Conservation (phyloP, 2,888 invertebrate species). For the Acrobasis consociella region DNA sequence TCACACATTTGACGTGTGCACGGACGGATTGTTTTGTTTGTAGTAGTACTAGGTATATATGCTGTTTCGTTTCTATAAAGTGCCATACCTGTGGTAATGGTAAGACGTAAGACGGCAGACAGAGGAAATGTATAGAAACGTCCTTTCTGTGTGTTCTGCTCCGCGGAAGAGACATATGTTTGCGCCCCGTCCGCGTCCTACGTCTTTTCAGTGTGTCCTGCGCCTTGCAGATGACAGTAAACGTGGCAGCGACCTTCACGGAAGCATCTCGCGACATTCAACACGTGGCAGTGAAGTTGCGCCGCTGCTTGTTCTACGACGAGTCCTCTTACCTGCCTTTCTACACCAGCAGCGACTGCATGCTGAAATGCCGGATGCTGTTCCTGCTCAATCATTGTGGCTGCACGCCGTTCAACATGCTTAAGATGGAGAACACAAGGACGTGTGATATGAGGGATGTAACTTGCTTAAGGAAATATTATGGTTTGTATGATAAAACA, state of each 20-base stretch:
- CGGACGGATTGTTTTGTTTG: too few relatives aligned
- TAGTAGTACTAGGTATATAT: too few relatives aligned
- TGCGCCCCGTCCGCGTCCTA: too few relatives aligned
- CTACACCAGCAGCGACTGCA: slow-evolving; percentile 83
- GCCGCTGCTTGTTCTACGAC: slow-evolving; percentile 83
- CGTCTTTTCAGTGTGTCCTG: too few relatives aligned
- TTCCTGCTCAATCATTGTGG: slow-evolving; percentile 78
- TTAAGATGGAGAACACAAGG: slow-evolving; percentile 56
- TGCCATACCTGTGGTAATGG: too few relatives aligned
- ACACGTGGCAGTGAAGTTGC: slow-evolving; percentile 61
- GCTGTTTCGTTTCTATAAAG: too few relatives aligned
- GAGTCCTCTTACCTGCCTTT: slow-evolving; percentile 73
- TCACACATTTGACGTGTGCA: too few relatives aligned
- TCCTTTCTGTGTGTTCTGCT: too few relatives aligned
- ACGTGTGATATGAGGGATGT: slow-evolving; percentile 80
- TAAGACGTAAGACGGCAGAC: too few relatives aligned
- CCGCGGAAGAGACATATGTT: too few relatives aligned
- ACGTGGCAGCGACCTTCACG: slow-evolving; percentile 68
- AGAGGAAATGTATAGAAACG: too few relatives aligned
- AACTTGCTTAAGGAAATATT: slow-evolving; percentile 69
- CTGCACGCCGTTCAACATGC: slow-evolving; percentile 83
- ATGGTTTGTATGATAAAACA: slow-evolving; percentile 54
- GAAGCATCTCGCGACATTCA: slow-evolving; percentile 74
- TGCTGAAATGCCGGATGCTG: slow-evolving; percentile 80
- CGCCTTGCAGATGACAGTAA: slow-evolving; percentile 65